Conservation (phyloP, 2,797 vertebrate species). For the Eleutherodactylus coqui region DNA sequence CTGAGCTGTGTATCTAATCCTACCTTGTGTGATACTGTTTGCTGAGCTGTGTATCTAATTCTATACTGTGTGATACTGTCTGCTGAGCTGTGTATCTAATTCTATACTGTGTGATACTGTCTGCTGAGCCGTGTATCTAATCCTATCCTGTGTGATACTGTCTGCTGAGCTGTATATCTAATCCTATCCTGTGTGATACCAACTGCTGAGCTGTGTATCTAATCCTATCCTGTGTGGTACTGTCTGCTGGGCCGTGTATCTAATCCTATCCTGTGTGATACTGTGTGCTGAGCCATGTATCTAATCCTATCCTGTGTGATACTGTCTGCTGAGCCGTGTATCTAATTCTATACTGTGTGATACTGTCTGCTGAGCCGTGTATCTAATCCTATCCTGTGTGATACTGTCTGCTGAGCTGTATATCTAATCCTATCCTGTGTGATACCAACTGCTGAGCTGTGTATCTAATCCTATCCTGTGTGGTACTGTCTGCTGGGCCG, state of each 20-base stretch:
- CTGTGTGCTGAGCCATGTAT: neutral
- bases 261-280: neutral
- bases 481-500: neutral
- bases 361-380: neutral
- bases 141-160: neutral
- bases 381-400: neutral
- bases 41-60: neutral
- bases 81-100: neutral
- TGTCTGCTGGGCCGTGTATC: neutral
- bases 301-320: neutral
- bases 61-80: neutral
- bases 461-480: neutral
- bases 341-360: neutral
- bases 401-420: neutral
- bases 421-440: neutral
- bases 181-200: neutral
- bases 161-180: neutral
- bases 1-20: neutral
- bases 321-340: too few relatives aligned
- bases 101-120: neutral
- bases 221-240: neutral
- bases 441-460: neutral
- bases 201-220: neutral
- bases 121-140: neutral
- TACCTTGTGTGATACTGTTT: neutral